Evolutionary conservation across 2,888 invertebrate species (phyloP), one percentile per base, ranked within the genome.

Genomic region (Trissoscelio sp.): DNA sequence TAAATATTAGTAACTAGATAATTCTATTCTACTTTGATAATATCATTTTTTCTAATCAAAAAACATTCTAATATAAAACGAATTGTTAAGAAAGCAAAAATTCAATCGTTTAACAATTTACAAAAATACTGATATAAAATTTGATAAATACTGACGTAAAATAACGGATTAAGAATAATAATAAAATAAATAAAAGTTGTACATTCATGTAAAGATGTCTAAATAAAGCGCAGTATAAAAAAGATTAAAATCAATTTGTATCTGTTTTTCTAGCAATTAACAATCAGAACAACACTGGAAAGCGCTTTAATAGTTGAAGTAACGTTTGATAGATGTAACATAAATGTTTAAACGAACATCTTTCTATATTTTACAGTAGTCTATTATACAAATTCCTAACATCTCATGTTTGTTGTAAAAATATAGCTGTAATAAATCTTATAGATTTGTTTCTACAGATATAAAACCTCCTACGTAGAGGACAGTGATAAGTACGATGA

Each of bases 381-480:
- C 34, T 60, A 72, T 51, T n/a, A 34, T 72, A 60, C 37, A 70
- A 58, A 55, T 67, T 39, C 24, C 70, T 60, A 67, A 67, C 53
- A 67, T 58, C 20, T 58, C n/a, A 12, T 18, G 48, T 70, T 60
- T 70, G 34, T 60, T 58, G 60, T 60, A 72, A 72, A 72, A 72
- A 72, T 72, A 72, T 60, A 72, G 72, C 20, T 60, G 55, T 69
- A 42, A 60, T 72, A 20, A 24, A 72, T 72, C 60, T 69, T 12
- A 42, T 42, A 58, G 42, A 58, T 58, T 58, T 58, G 20, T 62
- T 62, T 44, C 60, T 62, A 62, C 66, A 14, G 53, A 66, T 66
- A 66, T 66, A 66, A 53, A 66, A 66, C 18, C 39, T 66, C 16
- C 66, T 66, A 53, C 22, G 5, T 42, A 11, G 53, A 66, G 39